Base-by-base conservation (phyloP, 1,140 invertebrate genomes). In the Sycobia sp. region DNA sequence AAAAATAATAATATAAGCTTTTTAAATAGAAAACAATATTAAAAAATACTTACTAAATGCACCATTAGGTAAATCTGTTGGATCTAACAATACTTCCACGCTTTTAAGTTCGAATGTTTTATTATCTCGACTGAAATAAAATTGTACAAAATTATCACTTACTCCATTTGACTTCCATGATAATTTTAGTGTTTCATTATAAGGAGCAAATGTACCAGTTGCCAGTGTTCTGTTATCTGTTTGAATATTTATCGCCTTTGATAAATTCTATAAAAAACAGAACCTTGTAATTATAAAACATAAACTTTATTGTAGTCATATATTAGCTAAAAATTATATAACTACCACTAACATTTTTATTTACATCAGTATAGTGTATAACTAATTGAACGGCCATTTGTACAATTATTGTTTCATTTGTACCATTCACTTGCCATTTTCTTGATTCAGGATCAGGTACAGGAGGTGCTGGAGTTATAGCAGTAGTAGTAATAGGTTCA, bases 381-480 rank as follows among this genome's bases (percentile, higher is more conserved):
- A 86, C 87, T 13, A 89, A 72, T 57, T 87, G 84, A 11, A 83
- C 81, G 4, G 86, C 86, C 84, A 89, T 86, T 73, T 85, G 76
- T 2, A 87, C 71, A 14, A 89, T 71, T 39, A 90, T 83, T 69
- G 70, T 75, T 4, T 66, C 41, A 43, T 83, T 76, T 0, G 74
- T 76, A 63, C 71, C 80, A 62, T 71, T 76, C 4, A 80, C 65
- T 1, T 64, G 47, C 88, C 88, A 90, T 61, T 73, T 83, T 23
- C 84, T 85, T 32, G 76, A 75, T 8, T 75, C 70, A n/a, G 85
- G 81, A 13, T 73, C 65, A 20, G 83, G 81, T 18, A 43, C 39
- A 46, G 67, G 68, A 46, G 83, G 79, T 9, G 66, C 49, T n/a
- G 69, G 62, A 27, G 70, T 62, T 23, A 67, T 53, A 32, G 76